Percentiles rank a stretch among this genome's conserved stretches.
phyloP scores from a whole-genome alignment of 1,140 invertebrate genomes.

The Formica exsecta region DNA sequence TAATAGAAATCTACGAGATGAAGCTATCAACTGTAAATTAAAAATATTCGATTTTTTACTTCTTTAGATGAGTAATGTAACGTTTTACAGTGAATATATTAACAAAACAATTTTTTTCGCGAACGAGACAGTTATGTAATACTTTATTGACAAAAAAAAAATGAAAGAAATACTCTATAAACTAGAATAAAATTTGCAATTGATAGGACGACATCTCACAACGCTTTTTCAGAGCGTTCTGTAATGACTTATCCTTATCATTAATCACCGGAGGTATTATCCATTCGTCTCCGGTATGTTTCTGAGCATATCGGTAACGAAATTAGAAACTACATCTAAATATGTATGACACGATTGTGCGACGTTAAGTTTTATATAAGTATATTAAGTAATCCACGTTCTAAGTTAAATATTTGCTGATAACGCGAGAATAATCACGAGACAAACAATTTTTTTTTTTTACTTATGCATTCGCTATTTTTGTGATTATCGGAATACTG shows the following conservation, averaged over 20 bases:
- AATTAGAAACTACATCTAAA: constrained; percentile 6
- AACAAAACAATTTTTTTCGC: neutral
- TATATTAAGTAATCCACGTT: constrained; percentile 22
- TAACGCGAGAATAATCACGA: neutral
- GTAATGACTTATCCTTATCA: neutral
- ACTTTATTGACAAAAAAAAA: neutral
- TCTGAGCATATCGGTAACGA: neutral
- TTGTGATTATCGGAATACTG: neutral
- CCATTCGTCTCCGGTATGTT: neutral
- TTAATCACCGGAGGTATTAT: neutral
- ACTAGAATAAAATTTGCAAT: constrained; percentile 18
- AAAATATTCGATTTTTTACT: neutral
- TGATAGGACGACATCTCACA: neutral
- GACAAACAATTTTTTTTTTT: neutral
- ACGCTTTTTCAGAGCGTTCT: neutral
- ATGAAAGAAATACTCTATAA: neutral
- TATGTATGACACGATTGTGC: constrained; percentile 3
- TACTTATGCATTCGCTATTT: neutral
- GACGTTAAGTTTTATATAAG: neutral
- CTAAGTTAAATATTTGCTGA: neutral
- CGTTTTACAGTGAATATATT: neutral
- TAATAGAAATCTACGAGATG: constrained; percentile 19
- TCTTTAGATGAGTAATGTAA: neutral
- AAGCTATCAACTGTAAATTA: constrained; percentile 20
- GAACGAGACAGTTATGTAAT: neutral